These are phyloP conservation scores for Nemapogon koenigi DNA, from an alignment of 2,888 invertebrate genomes.

Conservation along the genomic window DNA sequence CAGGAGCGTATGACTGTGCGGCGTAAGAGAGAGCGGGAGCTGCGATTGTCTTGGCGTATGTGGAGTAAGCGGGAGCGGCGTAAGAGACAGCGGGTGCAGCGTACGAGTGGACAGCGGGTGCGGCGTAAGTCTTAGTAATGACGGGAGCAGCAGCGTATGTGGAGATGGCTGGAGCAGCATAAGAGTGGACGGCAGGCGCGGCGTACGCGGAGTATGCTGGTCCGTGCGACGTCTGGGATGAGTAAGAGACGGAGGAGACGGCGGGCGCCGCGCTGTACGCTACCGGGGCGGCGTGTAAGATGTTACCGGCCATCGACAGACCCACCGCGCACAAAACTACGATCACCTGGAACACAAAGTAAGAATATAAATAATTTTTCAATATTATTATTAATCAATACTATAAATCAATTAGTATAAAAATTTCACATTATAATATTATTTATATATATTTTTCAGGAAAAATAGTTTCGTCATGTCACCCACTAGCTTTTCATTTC, in stretches of 20 bases:
- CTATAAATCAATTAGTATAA: too few species aligned
- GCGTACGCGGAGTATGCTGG: slow-evolving; percentile 19
- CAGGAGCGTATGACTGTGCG: slow-evolving; percentile 26
- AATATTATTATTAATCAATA: too few species aligned
- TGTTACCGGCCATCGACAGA: slow-evolving; percentile 61
- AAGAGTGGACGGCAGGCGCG: slow-evolving; percentile 17
- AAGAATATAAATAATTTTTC: too few species aligned
- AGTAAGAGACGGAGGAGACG: slow-evolving; percentile 26
- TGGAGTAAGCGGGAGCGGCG: slow-evolving; percentile 21
- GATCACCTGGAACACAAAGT: slow-evolving; percentile 60
- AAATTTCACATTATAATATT: too few species aligned
- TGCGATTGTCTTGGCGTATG: slow-evolving; percentile 16
- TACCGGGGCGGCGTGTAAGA: slow-evolving; percentile 48
- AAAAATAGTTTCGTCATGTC: too few species aligned
- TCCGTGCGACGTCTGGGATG: slow-evolving; percentile 23
- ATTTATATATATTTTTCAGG: too few species aligned
- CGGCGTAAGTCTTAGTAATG: slow-evolving; percentile 18
- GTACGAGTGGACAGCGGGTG: slow-evolving; percentile 18
- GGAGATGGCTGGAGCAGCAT: slow-evolving; percentile 25
- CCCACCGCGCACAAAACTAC: slow-evolving; percentile 66
- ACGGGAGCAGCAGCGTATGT: slow-evolving; percentile 23
- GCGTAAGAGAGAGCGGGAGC: slow-evolving; percentile 36
- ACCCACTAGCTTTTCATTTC: too few species aligned
- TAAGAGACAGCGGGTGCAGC: slow-evolving; percentile 20
- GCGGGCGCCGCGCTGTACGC: slow-evolving; percentile 37